Percentiles rank a stretch among this genome's conserved stretches.
Evolutionary conservation across 2,888 invertebrate genomes (phyloP).

Genomic region (Cordilura impudica): DNA sequence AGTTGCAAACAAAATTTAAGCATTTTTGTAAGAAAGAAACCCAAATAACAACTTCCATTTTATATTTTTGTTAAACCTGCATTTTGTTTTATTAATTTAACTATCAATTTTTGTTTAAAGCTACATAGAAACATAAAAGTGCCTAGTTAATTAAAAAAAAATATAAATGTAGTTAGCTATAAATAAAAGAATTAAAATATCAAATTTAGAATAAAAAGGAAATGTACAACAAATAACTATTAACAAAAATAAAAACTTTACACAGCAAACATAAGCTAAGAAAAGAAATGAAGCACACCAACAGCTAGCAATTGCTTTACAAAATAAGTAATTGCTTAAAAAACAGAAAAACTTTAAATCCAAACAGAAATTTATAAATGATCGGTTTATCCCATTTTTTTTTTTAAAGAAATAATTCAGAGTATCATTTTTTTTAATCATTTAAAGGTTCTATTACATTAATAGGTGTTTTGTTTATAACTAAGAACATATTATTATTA

Average conservation of each 20-base stretch:
- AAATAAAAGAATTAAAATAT: neutral
- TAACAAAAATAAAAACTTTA: neutral
- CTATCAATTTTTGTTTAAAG: neutral
- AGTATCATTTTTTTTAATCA: slow-evolving; percentile 2
- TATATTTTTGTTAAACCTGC: neutral
- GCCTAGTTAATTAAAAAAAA: slow-evolving; percentile 32
- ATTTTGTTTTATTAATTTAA: neutral
- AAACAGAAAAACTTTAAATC: neutral
- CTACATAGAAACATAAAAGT: slow-evolving; percentile 6
- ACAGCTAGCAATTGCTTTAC: neutral
- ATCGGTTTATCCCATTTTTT: too few species aligned
- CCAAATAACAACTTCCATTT: neutral
- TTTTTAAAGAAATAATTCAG: neutral
- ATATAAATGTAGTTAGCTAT: slow-evolving; percentile 42
- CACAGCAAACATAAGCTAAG: slow-evolving; percentile 25
- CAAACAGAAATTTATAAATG: neutral
- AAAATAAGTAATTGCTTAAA: too few species aligned
- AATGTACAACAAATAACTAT: slow-evolving; percentile 12
- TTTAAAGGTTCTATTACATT: slow-evolving; percentile 61
- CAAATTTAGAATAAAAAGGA: neutral
- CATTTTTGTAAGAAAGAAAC: neutral
- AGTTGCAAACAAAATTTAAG: neutral
- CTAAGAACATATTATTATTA: slow-evolving; percentile 34
- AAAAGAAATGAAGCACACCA: neutral
- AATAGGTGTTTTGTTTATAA: slow-evolving; percentile 59